Evolutionary conservation across 2,797 vertebrate genomes (phyloP).

Genomic region (Phylloscopus collybita): DNA sequence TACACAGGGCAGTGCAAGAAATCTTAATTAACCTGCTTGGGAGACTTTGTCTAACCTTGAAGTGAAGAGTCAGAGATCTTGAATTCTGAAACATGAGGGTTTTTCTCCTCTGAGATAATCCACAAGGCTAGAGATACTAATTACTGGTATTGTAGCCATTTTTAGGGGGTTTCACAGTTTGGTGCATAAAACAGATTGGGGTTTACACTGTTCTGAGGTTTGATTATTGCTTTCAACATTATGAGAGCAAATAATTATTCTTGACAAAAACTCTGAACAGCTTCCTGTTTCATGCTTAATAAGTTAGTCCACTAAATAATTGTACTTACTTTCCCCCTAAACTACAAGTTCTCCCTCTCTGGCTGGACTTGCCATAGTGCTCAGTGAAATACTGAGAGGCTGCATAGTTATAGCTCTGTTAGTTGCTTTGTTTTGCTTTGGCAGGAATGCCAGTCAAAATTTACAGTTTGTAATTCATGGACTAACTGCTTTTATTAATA

Average conservation of each 20-base stretch:
- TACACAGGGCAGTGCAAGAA: not conserved
- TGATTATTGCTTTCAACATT: not conserved
- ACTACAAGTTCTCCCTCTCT: not conserved
- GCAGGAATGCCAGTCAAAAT: constrained; percentile 23
- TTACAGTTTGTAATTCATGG: constrained; percentile 53
- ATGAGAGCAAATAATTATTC: not conserved
- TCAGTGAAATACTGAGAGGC: not conserved
- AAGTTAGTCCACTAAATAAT: not conserved
- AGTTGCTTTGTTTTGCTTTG: constrained; percentile 28
- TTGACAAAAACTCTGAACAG: not conserved
- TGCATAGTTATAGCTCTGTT: not conserved
- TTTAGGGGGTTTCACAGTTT: not conserved
- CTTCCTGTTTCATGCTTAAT: not conserved
- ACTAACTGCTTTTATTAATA: constrained; percentile 60
- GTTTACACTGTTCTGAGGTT: not conserved
- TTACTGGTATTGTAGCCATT: not conserved
- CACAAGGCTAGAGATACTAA: not conserved
- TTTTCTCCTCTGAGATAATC: not conserved
- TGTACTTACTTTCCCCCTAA: not conserved
- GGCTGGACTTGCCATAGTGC: not conserved
- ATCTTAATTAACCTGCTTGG: not conserved
- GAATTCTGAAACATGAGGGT: not conserved
- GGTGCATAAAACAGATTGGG: not conserved
- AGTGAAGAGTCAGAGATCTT: not conserved
- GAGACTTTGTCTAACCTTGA: not conserved